phyloP scores from a whole-genome alignment of 1,140 invertebrate species.

The Oryzaephilus surinamensis region DNA sequence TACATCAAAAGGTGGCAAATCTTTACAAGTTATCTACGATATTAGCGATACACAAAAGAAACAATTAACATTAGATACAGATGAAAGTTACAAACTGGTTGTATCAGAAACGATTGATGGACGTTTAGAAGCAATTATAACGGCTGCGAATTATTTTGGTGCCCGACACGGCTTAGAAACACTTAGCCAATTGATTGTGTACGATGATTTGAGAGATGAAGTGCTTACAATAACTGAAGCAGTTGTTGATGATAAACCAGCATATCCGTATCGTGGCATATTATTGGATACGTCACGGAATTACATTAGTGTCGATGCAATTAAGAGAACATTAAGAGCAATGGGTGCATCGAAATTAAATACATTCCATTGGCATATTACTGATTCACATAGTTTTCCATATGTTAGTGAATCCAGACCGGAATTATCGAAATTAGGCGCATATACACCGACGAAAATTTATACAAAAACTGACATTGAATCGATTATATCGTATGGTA shows the following conservation, averaged over 20 bases:
- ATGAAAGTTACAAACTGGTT: constrained; percentile 56
- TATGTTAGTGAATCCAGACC: constrained; percentile 58
- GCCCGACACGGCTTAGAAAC: constrained; percentile 69
- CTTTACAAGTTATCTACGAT: constrained; percentile 7
- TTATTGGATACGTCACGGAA: constrained; percentile 70
- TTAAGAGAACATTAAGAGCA: constrained; percentile 64
- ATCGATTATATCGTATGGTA: constrained; percentile 56
- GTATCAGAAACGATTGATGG: constrained; percentile 38
- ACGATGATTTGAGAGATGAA: constrained; percentile 49
- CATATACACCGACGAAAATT: constrained; percentile 56
- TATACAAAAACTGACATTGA: constrained; percentile 42
- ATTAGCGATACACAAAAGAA: neutral
- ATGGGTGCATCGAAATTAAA: constrained; percentile 77
- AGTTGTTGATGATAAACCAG: constrained; percentile 54
- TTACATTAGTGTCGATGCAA: constrained; percentile 52
- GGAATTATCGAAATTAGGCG: constrained; percentile 57
- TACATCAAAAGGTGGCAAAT: constrained; percentile 31
- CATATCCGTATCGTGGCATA: constrained; percentile 64
- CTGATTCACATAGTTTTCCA: constrained; percentile 78
- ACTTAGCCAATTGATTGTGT: constrained; percentile 61
- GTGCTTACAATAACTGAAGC: constrained; percentile 50
- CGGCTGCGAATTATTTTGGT: constrained; percentile 57
- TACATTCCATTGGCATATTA: constrained; percentile 85
- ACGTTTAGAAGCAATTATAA: constrained; percentile 48
- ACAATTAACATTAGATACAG: constrained; percentile 45